Base-by-base conservation (phyloP, 2,888 invertebrate species). In the Conus canariensis region DNA sequence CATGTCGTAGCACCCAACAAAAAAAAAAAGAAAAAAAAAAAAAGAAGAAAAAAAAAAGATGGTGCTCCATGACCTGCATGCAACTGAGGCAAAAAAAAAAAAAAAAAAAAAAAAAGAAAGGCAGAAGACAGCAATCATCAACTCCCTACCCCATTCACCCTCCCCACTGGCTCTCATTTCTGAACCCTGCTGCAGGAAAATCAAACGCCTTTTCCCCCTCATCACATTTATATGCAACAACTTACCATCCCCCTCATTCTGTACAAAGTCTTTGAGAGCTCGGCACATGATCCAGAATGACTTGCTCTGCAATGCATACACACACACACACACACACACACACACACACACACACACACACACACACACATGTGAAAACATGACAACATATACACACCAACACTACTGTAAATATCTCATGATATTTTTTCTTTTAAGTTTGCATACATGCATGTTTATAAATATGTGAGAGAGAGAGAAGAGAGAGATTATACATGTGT, bases 201-300 rank as follows among this genome's bases (percentile, higher is more conserved):
- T 45, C 45, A 45, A 45, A 45, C 45, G 45, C 45, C 45, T 45
- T 45, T 45, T 45, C 45, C 45, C 45, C 45, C 45, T 4, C 45
- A 45, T 45, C 45, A 45, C 45, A 64, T 64, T 10, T 64, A 64
- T 16, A 64, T 16, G 16, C 16, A 9, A 30, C 14, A 30, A 80
- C 92, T 92, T 97, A 45, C 98, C 98, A 92, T 97, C 97, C 9
- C 98, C 98, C 96, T 99, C 99, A 91, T 97, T 97, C 94, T 98
- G 97, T 67, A 98, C 97, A 96, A 99, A 98, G 94, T 98, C 98
- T 96, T 98, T 97, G 2, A 99, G 96, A 22, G 99, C 99, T 94
- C 98, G 98, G 87, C 98, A 98, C 97, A 99, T 97, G 80, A 99
- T 98, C 99, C 99, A 99, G 96, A 99, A 99, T 85, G 98, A 97